Evolutionary conservation across 2,797 vertebrate species (phyloP).

Genomic region (Tauraco hartlaubi): DNA sequence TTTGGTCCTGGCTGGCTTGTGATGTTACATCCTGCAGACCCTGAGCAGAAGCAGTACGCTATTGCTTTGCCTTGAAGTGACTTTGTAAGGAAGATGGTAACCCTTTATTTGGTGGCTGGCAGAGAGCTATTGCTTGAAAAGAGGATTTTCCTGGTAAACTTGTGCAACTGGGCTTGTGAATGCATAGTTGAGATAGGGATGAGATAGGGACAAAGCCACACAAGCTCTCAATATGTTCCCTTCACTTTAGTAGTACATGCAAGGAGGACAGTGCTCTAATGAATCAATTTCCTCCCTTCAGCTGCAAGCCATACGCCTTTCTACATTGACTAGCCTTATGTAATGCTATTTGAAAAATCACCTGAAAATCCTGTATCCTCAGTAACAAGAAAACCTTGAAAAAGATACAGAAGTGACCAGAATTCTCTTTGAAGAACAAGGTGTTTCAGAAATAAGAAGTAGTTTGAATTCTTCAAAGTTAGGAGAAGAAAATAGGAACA

Average conservation of each 20-base stretch:
- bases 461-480: constrained; percentile 15
- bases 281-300: background rate
- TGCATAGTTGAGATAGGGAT: background rate
- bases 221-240: background rate
- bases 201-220: background rate
- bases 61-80: background rate
- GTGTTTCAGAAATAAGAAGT: background rate
- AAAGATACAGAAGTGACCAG: background rate
- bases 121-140: background rate
- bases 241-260: background rate
- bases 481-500: background rate
- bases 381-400: constrained; percentile 14
- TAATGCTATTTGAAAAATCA: background rate
- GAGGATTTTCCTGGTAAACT: background rate
- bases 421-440: constrained; percentile 13
- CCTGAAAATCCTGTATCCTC: background rate
- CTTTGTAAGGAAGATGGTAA: background rate
- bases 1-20: constrained; percentile 10
- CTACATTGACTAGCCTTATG: background rate
- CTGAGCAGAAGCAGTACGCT: background rate
- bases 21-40: background rate
- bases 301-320: background rate
- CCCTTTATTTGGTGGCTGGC: background rate
- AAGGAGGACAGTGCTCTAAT: background rate
- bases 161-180: background rate